Conservation (phyloP, 2,797 vertebrate genomes). For the Philypnodon macrostomus region DNA sequence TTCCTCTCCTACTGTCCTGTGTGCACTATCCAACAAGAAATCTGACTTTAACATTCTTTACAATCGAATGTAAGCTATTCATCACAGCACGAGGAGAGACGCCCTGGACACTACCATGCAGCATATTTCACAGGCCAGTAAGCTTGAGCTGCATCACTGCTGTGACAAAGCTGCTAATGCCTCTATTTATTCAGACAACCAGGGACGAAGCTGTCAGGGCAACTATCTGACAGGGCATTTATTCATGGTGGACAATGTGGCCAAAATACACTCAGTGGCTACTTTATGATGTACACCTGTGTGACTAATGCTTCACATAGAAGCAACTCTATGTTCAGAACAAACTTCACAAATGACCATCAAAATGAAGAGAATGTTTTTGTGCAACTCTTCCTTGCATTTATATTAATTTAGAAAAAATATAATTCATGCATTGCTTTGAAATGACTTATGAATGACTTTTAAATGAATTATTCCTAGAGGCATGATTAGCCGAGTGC, state of each 20-base stretch:
- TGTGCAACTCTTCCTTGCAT: too few species aligned
- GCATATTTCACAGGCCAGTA: constrained; percentile 72
- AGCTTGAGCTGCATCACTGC: constrained; percentile 48
- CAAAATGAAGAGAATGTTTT: too few species aligned
- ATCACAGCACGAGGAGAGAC: constrained; percentile 63
- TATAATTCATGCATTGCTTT: constrained; percentile 54
- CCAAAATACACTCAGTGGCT: too few species aligned
- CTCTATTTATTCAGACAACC: constrained; percentile 66
- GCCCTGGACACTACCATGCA: constrained; percentile 58
- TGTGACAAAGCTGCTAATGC: constrained; percentile 63
- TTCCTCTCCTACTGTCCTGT: constrained; percentile 36
- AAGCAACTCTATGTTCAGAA: too few species aligned
- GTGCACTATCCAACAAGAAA: constrained; percentile 66
- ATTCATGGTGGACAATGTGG: too few species aligned
- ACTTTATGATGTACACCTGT: too few species aligned
- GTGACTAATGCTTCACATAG: too few species aligned
- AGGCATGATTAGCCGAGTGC: constrained; percentile 54
- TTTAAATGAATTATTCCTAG: constrained; percentile 71
- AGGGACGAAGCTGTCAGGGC: constrained; percentile 47
- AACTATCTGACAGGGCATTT: constrained; percentile 30
- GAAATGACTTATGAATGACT: constrained; percentile 68
- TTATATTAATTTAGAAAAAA: too few species aligned
- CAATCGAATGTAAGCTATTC: constrained; percentile 67
- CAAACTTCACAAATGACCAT: too few species aligned
- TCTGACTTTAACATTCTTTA: constrained; percentile 77